phyloP scores from a whole-genome alignment of 2,797 vertebrate species.

The Microctenopoma stevenorrisi region DNA sequence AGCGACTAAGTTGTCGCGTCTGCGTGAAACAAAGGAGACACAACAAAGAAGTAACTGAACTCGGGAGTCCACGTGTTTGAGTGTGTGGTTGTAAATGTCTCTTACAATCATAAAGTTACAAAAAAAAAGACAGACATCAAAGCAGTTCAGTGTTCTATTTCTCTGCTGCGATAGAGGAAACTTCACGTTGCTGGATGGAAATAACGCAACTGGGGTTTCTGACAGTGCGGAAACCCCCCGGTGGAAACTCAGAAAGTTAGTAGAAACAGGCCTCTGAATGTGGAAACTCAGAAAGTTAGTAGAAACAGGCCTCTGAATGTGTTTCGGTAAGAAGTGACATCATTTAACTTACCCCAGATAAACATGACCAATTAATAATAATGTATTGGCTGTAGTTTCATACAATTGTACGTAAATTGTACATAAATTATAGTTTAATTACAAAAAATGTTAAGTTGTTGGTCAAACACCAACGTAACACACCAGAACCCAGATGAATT shows the following conservation, averaged over 20 bases:
- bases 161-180: conserved; percentile 34
- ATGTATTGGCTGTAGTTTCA: not conserved
- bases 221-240: conserved; percentile 67
- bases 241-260: conserved; percentile 48
- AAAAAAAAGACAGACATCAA: not conserved
- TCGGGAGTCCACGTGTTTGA: conserved; percentile 36
- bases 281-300: conserved; percentile 42
- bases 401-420: too few species aligned
- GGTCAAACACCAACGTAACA: too few species aligned
- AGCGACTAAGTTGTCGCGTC: not conserved
- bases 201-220: conserved; percentile 43
- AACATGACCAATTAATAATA: fast-evolving
- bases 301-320: conserved; percentile 10
- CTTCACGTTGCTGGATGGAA: conserved; percentile 35
- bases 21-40: conserved; percentile 39
- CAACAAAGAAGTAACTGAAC: conserved; percentile 19
- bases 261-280: conserved; percentile 5
- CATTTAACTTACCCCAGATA: fast-evolving
- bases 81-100: not conserved
- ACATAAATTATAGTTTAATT: too few species aligned
- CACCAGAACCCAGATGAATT: too few species aligned
- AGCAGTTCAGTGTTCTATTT: not conserved
- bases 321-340: not conserved
- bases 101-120: conserved; percentile 1
- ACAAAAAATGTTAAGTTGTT: not conserved